Evolutionary conservation across 2,888 invertebrate genomes (phyloP).

Genomic region (Exocentrus adspersus): DNA sequence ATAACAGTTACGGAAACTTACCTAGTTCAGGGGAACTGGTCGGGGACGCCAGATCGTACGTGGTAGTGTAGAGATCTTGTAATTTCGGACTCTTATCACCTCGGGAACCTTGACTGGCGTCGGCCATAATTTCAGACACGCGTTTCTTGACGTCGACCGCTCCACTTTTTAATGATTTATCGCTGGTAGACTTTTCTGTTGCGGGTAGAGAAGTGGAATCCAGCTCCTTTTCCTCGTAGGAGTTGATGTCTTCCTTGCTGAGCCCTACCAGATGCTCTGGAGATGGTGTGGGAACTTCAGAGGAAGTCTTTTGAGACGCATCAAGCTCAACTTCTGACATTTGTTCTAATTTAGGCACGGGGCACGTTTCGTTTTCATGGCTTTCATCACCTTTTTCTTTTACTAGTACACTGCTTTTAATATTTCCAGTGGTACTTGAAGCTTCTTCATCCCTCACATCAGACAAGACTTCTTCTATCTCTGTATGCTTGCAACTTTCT

Average conservation of each 20-base stretch:
- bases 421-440: no score
- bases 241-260: slow-evolving; percentile 39
- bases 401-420: no score
- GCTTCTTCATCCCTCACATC: no score
- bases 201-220: slow-evolving; percentile 36
- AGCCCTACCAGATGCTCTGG: not conserved
- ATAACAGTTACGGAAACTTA: slow-evolving; percentile 33
- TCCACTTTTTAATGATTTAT: slow-evolving; percentile 32
- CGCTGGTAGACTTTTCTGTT: slow-evolving; percentile 16
- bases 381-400: no score
- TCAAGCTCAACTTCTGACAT: no score
- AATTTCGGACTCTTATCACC: slow-evolving; percentile 58
- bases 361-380: no score
- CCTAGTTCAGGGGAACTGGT: slow-evolving; percentile 56
- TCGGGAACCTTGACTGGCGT: slow-evolving; percentile 49
- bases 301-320: not conserved
- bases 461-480: not conserved
- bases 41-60: slow-evolving; percentile 58
- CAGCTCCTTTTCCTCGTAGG: slow-evolving; percentile 41
- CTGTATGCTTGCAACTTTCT: not conserved
- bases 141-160: slow-evolving; percentile 56
- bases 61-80: slow-evolving; percentile 60
- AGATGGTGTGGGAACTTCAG: not conserved
- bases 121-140: slow-evolving; percentile 60
- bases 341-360: no score